A percentile compares a stretch with the other conserved stretches of the same genome.
Evolutionary conservation across 2,797 vertebrate species (phyloP).

Genomic region (Sebastes nivosus): DNA sequence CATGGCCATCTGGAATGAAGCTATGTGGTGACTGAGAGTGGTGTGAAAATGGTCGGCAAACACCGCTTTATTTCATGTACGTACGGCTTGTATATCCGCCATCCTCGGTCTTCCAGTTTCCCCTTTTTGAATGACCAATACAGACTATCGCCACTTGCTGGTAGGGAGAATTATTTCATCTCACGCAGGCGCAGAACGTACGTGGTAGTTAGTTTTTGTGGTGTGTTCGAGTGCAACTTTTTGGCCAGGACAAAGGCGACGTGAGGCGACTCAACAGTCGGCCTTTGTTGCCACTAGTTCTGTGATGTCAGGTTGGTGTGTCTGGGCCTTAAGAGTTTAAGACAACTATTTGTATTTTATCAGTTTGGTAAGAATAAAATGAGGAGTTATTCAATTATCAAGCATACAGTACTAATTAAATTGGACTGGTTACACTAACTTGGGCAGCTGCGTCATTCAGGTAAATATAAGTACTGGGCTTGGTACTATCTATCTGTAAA

Average conservation of each 20-base stretch:
- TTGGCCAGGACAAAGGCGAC: too few species aligned
- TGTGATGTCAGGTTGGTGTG: not conserved
- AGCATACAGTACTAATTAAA: not conserved
- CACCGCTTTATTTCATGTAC: too few species aligned
- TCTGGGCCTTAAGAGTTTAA: not conserved
- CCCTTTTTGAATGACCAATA: not conserved
- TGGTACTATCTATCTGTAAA: not conserved
- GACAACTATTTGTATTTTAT: not conserved
- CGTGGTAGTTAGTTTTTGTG: not conserved
- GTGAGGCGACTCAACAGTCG: not conserved
- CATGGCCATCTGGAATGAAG: too few species aligned
- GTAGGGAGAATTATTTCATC: not conserved
- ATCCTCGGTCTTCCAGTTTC: not conserved
- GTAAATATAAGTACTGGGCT: not conserved
- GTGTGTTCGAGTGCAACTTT: not conserved
- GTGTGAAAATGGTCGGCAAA: too few species aligned
- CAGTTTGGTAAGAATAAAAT: not conserved
- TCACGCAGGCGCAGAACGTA: not conserved
- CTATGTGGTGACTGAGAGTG: too few species aligned
- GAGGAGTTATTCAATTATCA: not conserved
- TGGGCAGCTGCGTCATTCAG: not conserved
- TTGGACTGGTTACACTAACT: not conserved
- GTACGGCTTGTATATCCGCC: too few species aligned
- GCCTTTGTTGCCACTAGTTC: not conserved
- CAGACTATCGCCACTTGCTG: not conserved